phyloP scores from a whole-genome alignment of 2,113 vertebrate species.

The Girardinichthys multiradiatus region DNA sequence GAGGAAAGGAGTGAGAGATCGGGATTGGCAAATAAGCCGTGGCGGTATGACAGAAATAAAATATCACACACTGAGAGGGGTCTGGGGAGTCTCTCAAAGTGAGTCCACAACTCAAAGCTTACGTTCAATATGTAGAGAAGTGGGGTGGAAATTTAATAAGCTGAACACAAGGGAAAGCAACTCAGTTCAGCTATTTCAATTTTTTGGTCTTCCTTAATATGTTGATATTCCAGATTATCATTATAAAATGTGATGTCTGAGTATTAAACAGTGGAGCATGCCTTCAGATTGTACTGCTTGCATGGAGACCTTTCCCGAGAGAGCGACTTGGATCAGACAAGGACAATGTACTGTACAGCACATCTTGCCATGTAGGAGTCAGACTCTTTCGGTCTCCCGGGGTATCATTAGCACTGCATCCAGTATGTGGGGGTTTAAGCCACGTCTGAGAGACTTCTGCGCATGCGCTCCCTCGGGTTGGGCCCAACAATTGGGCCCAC shows the following conservation, averaged over 20 bases:
- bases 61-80: background rate
- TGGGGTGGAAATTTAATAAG: background rate
- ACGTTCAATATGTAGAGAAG: background rate
- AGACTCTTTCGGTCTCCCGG: constrained; percentile 58
- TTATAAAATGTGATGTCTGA: constrained; percentile 21
- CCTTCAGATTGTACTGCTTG: constrained; percentile 16
- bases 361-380: constrained; percentile 52
- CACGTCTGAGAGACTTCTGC: constrained; percentile 42
- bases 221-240: constrained; percentile 9
- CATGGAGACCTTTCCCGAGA: background rate
- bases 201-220: background rate
- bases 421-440: constrained; percentile 55
- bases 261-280: constrained; percentile 11
- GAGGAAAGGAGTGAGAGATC: constrained; percentile 40
- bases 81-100: constrained; percentile 1
- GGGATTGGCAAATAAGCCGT: constrained; percentile 35
- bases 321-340: constrained; percentile 27
- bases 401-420: constrained; percentile 72
- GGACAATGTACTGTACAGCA: constrained; percentile 24
- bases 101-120: background rate
- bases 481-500: constrained; percentile 39
- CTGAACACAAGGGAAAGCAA: constrained; percentile 1
- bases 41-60: constrained; percentile 39
- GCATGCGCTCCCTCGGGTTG: constrained; percentile 45
- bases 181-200: constrained; percentile 6